Evolutionary conservation across 92 coral and sea anemone genomes (phyloP), one percentile per base, ranked within the genome.

Genomic region (Palythoa heliodiscus): DNA sequence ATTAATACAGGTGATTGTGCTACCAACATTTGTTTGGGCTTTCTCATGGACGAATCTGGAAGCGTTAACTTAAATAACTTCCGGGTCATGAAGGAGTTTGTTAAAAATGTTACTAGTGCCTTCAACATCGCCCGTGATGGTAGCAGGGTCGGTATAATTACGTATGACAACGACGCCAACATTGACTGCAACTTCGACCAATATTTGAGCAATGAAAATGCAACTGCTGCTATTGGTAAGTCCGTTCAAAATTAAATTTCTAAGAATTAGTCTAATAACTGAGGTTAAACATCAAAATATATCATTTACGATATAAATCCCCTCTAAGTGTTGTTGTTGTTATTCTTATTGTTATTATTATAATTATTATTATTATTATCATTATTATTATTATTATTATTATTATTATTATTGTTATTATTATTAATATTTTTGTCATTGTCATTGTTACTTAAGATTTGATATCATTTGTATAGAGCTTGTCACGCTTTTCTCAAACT

Each of bases 1-100:
- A n/a, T n/a, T n/a, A n/a, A n/a, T n/a, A n/a, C 78, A 74, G 78
- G 38, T 48, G 17, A 74, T 14, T 74, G 78, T 19, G 78, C 60
- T 7, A 19, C 35, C 25, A 74, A 74, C 13, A 16, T 74, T 3
- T 74, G 78, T 48, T 16, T 74, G n/a, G 78, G 63, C 15, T 50
- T 74, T 52, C 7, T 74, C 10, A 0, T 74, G 39, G 78, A 74
- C 17, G 78, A 74, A 22, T 74, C 78, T 48, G 78, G 78, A 6
- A 75, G 79, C 52, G 79, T 75, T 15, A 23, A 47, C 2, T 20
- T 39, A 2, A 11, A 63, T 22, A 75, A 52, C 79, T 52, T 75
- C 63, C 39, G 7, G 11, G 20, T 75, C 22, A 75, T 75, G 79
- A 75, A 75, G 52, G 64, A 52, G 2, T 75, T 75, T 75, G 64